Evolutionary conservation across 2,888 invertebrate species (phyloP).

Genomic region (Dolichomitus sp.): DNA sequence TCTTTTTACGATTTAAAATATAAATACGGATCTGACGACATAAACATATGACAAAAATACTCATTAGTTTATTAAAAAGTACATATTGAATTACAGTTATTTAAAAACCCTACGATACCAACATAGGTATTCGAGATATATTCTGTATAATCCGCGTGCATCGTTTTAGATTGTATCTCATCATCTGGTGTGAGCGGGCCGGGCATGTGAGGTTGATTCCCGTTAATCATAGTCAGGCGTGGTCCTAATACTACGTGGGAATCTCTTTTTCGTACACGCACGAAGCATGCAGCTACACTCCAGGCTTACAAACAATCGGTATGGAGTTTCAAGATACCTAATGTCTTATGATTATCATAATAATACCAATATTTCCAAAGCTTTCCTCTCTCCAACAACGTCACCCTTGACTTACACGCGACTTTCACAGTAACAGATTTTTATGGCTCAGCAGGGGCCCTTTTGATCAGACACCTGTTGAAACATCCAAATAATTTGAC

Average conservation of each 20-base stretch:
- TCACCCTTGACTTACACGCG: background rate
- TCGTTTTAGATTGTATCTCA: slow-evolving; percentile 4
- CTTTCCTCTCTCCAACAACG: slow-evolving; percentile 8
- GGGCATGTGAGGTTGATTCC: slow-evolving; percentile 24
- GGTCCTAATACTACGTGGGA: slow-evolving; percentile 28
- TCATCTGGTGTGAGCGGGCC: background rate
- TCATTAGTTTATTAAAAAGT: background rate
- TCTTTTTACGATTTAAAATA: too few species aligned
- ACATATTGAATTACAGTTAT: background rate
- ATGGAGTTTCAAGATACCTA: slow-evolving; percentile 3
- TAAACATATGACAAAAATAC: background rate
- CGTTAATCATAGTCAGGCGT: slow-evolving; percentile 26
- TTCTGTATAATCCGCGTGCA: background rate
- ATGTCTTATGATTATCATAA: slow-evolving; percentile 28
- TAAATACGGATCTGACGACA: too few species aligned
- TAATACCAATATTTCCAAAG: slow-evolving; percentile 1
- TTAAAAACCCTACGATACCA: background rate
- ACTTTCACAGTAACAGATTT: slow-evolving; percentile 17
- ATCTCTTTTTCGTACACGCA: slow-evolving; percentile 8
- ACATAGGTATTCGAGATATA: slow-evolving; percentile 9
- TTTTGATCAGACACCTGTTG: slow-evolving; percentile 18
- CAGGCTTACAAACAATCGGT: slow-evolving; percentile 5
- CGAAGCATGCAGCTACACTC: background rate
- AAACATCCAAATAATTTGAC: slow-evolving; percentile 21
- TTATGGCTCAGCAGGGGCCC: background rate